Conservation (phyloP, 2,888 invertebrate species). For the Odontocerum albicorne region DNA sequence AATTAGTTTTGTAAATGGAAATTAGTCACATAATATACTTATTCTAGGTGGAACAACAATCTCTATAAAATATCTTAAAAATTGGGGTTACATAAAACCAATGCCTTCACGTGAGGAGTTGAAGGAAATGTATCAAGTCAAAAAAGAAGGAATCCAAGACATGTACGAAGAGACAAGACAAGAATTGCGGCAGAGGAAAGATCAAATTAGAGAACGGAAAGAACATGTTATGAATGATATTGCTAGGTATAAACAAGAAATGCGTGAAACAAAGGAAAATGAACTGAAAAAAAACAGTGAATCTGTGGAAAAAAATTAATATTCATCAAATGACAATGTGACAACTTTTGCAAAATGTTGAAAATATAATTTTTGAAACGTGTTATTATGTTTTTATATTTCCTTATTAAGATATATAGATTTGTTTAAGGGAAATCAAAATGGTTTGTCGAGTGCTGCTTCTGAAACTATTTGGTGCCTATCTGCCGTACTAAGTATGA, state of each 20-base stretch:
- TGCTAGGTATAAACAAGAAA: slow-evolving; percentile 54
- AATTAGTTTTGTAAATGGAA: too few relatives aligned
- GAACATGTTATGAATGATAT: slow-evolving; percentile 57
- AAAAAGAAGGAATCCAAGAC: slow-evolving; percentile 62
- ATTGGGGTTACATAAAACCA: slow-evolving; percentile 82
- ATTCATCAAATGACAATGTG: too few relatives aligned
- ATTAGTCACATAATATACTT: not conserved
- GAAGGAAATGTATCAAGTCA: slow-evolving; percentile 64
- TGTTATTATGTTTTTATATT: too few relatives aligned
- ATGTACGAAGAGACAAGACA: slow-evolving; percentile 60
- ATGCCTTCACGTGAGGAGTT: slow-evolving; percentile 67
- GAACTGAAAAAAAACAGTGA: slow-evolving; percentile 35
- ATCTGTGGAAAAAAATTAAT: too few relatives aligned
- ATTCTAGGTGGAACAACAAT: slow-evolving; percentile 78
- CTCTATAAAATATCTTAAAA: slow-evolving; percentile 78
- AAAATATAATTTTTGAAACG: too few relatives aligned
- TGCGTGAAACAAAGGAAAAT: slow-evolving; percentile 49
- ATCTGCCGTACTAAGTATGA: too few relatives aligned
- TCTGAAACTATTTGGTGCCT: too few relatives aligned
- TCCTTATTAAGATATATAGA: too few relatives aligned
- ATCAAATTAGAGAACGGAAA: slow-evolving; percentile 41
- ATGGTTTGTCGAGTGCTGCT: too few relatives aligned
- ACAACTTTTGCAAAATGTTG: too few relatives aligned
- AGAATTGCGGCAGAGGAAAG: slow-evolving; percentile 50
- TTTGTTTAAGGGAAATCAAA: too few relatives aligned